These are phyloP conservation scores for Emydura subglobosa DNA, from an alignment of 2,113 vertebrate genomes.

Conservation along the genomic window DNA sequence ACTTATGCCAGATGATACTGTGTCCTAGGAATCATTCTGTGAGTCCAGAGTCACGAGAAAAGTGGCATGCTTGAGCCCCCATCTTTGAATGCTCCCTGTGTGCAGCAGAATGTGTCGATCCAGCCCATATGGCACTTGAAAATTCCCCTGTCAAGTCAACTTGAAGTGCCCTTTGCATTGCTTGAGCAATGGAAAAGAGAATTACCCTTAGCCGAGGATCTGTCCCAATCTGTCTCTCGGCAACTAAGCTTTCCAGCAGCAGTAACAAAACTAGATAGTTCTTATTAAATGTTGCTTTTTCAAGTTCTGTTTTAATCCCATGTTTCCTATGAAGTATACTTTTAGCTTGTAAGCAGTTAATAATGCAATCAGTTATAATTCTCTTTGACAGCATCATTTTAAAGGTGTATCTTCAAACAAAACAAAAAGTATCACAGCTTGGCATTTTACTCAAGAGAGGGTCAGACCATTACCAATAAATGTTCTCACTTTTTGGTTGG, in stretches of 20 bases:
- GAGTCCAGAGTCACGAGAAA: background rate
- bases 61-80: background rate
- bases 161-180: background rate
- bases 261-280: background rate
- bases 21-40: conserved; percentile 15
- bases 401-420: background rate
- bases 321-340: background rate
- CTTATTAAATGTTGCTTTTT: background rate
- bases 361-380: background rate
- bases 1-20: background rate
- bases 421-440: background rate
- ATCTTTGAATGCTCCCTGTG: background rate
- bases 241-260: background rate
- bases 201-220: background rate
- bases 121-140: background rate
- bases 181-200: background rate
- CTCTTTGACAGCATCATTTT: background rate
- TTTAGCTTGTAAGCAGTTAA: background rate
- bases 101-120: background rate
- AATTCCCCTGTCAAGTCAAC: background rate
- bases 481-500: background rate
- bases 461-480: background rate
- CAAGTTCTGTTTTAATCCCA: background rate
- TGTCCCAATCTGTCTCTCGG: background rate
- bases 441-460: background rate